phyloP scores from a whole-genome alignment of 1,140 invertebrate species.

The Phocides pigmalion region DNA sequence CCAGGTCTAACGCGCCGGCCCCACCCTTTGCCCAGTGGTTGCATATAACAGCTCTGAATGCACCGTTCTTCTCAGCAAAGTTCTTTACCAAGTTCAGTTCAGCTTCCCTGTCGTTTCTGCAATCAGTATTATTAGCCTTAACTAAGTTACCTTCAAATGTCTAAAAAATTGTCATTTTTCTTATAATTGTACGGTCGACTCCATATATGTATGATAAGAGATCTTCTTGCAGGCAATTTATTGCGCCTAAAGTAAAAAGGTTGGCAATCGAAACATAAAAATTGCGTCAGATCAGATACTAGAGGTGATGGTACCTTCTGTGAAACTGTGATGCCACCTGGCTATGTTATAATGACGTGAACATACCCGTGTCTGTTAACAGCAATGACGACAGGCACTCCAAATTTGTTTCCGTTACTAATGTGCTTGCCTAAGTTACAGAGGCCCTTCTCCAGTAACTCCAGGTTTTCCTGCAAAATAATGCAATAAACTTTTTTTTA shows the following conservation, averaged over 20 bases:
- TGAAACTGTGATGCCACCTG: no score
- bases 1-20: constrained; percentile 92
- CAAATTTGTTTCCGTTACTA: constrained; percentile 94
- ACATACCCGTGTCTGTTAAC: constrained; percentile 94
- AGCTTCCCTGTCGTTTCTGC: constrained; percentile 92
- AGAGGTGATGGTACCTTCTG: no score
- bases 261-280: no score
- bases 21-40: constrained; percentile 97
- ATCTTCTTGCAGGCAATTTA: no score
- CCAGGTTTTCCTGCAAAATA: constrained; percentile 90
- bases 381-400: constrained; percentile 97
- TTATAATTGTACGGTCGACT: no score
- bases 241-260: no score
- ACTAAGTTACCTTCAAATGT: no score
- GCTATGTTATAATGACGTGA: no score
- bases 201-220: no score
- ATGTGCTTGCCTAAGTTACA: constrained; percentile 97
- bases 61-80: constrained; percentile 90
- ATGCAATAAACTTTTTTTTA: background rate
- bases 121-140: no score
- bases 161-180: no score
- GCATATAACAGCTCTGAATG: constrained; percentile 93
- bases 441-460: constrained; percentile 94
- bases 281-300: no score
- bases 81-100: constrained; percentile 93